Percentiles rank a stretch among this genome's conserved stretches.
Conservation (phyloP, 2,888 invertebrate species). For the Baronia brevicornis region DNA sequence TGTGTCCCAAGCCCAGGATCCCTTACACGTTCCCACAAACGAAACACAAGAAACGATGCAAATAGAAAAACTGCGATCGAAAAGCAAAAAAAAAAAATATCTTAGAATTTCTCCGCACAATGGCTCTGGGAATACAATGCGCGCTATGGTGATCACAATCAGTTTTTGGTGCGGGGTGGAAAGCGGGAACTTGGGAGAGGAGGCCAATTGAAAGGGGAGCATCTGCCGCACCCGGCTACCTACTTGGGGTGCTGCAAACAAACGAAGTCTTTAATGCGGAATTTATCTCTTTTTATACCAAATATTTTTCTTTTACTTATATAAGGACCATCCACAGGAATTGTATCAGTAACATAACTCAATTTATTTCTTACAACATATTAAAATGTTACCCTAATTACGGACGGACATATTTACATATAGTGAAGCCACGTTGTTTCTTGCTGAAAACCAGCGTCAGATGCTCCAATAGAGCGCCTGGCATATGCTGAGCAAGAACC, state of each 20-base stretch:
- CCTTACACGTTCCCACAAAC: constrained; percentile 46
- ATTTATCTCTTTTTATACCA: too few relatives aligned
- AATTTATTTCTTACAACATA: too few relatives aligned
- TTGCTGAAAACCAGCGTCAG: too few relatives aligned
- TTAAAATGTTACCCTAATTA: too few relatives aligned
- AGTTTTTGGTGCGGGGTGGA: constrained; percentile 43
- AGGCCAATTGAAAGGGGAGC: constrained; percentile 67
- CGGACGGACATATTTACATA: too few relatives aligned
- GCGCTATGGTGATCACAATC: constrained; percentile 65
- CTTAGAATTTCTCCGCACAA: constrained; percentile 57
- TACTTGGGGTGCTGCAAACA: constrained; percentile 30
- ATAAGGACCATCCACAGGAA: too few relatives aligned
- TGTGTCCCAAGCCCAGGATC: constrained; percentile 30
- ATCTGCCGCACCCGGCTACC: constrained; percentile 57
- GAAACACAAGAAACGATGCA: constrained; percentile 37
- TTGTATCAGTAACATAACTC: too few relatives aligned
- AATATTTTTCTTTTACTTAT: too few relatives aligned
- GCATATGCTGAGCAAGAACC: too few relatives aligned
- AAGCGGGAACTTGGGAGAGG: constrained; percentile 38
- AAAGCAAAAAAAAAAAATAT: constrained; percentile 32
- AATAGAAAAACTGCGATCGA: constrained; percentile 56
- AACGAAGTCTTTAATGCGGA: constrained; percentile 21
- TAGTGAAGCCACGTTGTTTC: too few relatives aligned
- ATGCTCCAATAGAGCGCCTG: too few relatives aligned
- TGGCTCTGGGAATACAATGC: constrained; percentile 45